Evolutionary conservation across 2,888 invertebrate genomes (phyloP), one percentile per base, ranked within the genome.

Genomic region (Idaea dimidiata): DNA sequence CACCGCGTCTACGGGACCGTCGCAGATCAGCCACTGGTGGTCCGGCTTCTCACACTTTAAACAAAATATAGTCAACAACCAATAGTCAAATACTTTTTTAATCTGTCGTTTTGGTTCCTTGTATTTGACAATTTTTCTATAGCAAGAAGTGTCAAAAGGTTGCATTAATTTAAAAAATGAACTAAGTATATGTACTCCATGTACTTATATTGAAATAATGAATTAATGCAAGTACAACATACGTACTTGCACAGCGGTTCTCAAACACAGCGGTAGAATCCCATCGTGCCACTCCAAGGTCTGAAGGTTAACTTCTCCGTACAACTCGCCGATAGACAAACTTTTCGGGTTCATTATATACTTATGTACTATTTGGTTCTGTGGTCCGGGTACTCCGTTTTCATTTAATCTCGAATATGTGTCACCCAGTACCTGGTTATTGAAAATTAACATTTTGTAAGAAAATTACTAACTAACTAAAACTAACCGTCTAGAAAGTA

Each of bases 271-370:
- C 1, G 93, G 97, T 81, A 98, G 93, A 0, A 98, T 93, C 0
- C 98, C 98, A 82, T 98, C 98, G 73, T 95, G 95, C 98, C 98
- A 98, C 85, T 98, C 98, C 72, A 97, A 89, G 0, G 98, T 97
- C 71, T 96, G 94, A 14, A 95, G 88, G 84, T 97, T 96, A 0
- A 98, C 95, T 82, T 96, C 97, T 0, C 98, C 98, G 74, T 98
- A 98, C 16, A 98, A 86, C 84, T 98, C 97, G 17, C 97, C 97
- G 79, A 97, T 96, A 0, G 95, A 95, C 14, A 98, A 94, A 43
- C 97, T 96, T 87, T 98, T 98, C 0, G 98, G 98, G 83, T 98
- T 98, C 88, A 98, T 93, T 0, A 95, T 94, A 77, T 96, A 97
- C 63, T 95, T 96, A 72, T 94, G 94, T 0, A 98, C 98, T 0